Evolutionary conservation across 2,113 vertebrate species (phyloP).

Genomic region (Pygoscelis antarcticus): DNA sequence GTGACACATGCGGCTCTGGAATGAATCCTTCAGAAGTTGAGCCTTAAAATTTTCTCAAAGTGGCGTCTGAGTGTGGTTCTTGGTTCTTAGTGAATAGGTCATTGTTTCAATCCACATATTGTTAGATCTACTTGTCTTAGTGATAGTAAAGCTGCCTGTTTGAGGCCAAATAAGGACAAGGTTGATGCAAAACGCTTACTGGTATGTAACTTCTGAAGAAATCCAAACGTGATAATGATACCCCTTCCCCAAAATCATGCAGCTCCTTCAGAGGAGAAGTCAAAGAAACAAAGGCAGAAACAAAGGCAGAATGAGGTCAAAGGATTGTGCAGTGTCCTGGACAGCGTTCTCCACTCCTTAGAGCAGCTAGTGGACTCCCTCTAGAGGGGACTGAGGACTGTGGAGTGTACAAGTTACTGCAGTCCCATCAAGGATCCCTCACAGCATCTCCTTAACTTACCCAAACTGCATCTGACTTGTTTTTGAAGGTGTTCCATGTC

Average conservation of each 20-base stretch:
- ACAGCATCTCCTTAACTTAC: background rate
- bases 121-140: background rate
- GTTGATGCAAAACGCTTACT: background rate
- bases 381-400: constrained; percentile 19
- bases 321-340: background rate
- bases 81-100: background rate
- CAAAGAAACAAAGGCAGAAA: background rate
- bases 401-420: background rate
- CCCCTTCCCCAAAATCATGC: background rate
- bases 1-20: background rate
- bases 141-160: background rate
- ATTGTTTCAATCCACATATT: background rate
- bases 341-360: background rate
- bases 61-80: background rate
- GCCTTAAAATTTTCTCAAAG: background rate
- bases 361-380: constrained; percentile 32
- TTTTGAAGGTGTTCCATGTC: background rate
- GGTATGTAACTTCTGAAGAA: background rate
- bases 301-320: background rate
- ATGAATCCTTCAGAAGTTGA: background rate
- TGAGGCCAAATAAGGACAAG: background rate
- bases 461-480: background rate
- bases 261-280: background rate
- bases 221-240: background rate
- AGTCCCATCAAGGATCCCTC: background rate